Evolutionary conservation across 53 echinoderm and acorn worm species (phyloP), one percentile per base, ranked within the genome.

Genomic region (Stichopus horrens): DNA sequence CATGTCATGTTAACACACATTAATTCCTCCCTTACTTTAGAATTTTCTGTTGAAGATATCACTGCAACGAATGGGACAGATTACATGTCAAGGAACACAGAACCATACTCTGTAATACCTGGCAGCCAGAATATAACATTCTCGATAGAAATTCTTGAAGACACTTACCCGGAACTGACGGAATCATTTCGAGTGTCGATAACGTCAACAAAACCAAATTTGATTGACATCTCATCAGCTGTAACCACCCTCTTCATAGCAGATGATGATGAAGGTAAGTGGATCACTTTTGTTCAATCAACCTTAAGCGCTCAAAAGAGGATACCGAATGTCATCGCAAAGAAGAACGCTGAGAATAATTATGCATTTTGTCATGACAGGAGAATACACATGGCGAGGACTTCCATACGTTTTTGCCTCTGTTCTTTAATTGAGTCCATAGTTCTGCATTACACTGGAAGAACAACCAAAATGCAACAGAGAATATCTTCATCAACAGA

Each of bases 161-260:
- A 79, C 54, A 4, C 14, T 5, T 7, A 7, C 5, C 55, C 79
- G 54, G 79, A 79, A 56, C 5, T 14, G 16, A 9, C 20, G 11
- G 79, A 79, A 79, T 79, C 79, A 6, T 79, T 79, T 54, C 79
- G 79, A 53, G 54, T 79, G 51, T 79, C 54, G 8, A 55, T 79
- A 53, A 18, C 54, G 8, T 55, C 54, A 4, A 79, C 79, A 5
- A 16, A 54, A 20, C 79, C 79, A 79, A 20, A 19, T 13, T 7
- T 79, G 14, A 37, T 37, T 37, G 56, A 55, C 5, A 18, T 79
- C 13, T 19, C 79, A 7, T 54, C 54, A 54, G 79, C 79, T 37
- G 18, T 18, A 21, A 79, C 54, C 10, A 79, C 79, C 54, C n/a
- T 79, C 13, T 79, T 23, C 19, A 79, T 79, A 11, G 51, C 53